Conservation (phyloP, 2,888 invertebrate species). For the Odiellus spinosus region DNA sequence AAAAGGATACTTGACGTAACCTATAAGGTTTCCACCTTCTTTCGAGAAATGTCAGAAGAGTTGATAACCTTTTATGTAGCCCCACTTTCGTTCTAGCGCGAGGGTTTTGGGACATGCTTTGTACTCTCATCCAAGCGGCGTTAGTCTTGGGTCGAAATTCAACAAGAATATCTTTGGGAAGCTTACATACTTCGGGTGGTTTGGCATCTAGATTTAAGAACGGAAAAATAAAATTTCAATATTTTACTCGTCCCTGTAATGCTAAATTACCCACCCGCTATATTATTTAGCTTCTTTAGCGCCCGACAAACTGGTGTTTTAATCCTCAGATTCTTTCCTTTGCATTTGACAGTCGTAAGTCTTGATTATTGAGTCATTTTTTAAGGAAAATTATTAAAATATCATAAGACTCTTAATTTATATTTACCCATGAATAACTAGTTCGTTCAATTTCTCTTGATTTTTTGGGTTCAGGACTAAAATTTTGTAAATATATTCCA, state of each 20-base stretch:
- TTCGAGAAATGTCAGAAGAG: conserved; percentile 53
- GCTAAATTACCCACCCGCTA: conserved; percentile 46
- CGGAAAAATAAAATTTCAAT: conserved; percentile 2
- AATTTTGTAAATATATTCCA: conserved; percentile 23
- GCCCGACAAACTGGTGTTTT: conserved; percentile 87
- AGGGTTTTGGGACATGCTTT: conserved; percentile 72
- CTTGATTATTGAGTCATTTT: conserved; percentile 19
- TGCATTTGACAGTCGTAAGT: conserved; percentile 55
- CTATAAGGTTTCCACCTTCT: conserved; percentile 51
- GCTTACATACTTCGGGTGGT: conserved; percentile 44
- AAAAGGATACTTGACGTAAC: conserved; percentile 9
- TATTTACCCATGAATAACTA: conserved; percentile 55
- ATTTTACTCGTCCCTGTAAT: background rate
- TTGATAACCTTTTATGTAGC: conserved; percentile 52
- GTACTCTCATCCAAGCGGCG: conserved; percentile 66
- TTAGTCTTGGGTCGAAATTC: conserved; percentile 59
- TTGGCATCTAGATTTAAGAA: conserved; percentile 40
- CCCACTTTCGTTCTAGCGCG: conserved; percentile 55
- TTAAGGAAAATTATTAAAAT: background rate
- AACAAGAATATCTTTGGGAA: conserved; percentile 60
- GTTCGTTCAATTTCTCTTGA: conserved; percentile 66
- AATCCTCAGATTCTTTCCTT: conserved; percentile 66
- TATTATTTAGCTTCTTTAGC: conserved; percentile 64
- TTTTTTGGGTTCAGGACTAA: conserved; percentile 67
- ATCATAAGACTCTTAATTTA: background rate